Percentiles rank a stretch among this genome's conserved stretches.
Conservation (phyloP, 2,888 invertebrate species). For the Pristionchus japonicus region DNA sequence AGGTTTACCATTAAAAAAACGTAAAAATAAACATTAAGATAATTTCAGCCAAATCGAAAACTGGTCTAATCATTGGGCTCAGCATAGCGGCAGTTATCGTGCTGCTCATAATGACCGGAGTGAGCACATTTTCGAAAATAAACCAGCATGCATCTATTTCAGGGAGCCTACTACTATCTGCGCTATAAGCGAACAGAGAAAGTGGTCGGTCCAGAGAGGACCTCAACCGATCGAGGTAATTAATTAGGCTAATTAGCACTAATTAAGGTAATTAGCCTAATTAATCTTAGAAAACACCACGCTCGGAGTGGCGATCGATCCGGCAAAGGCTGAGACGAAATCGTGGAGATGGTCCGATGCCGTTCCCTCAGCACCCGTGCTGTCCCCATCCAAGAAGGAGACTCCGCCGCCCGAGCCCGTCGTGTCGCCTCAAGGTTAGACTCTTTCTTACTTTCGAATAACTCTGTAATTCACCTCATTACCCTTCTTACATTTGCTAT, state of each 20-base stretch:
- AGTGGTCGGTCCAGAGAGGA: neutral
- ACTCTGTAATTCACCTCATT: too few relatives aligned
- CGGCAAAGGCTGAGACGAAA: neutral
- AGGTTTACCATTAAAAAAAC: neutral
- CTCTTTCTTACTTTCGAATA: too few relatives aligned
- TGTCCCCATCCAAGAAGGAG: neutral
- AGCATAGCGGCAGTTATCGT: neutral
- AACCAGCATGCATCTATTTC: neutral
- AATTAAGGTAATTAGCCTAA: too few relatives aligned
- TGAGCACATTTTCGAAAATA: neutral
- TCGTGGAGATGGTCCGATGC: neutral
- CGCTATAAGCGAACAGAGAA: neutral
- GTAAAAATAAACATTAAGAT: neutral
- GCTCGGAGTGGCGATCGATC: neutral
- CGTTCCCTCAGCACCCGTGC: too few relatives aligned
- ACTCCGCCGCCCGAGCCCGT: neutral
- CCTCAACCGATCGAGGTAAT: neutral
- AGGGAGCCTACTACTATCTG: neutral
- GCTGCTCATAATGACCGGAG: neutral
- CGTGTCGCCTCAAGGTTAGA: neutral
- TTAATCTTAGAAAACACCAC: neutral
- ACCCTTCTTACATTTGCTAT: too few relatives aligned
- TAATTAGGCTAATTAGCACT: neutral
- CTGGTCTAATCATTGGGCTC: neutral
- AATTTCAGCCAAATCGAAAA: neutral